These are phyloP conservation scores for Dicerorhinus sumatrensis DNA, from an alignment of 2,113 vertebrate genomes.

Conservation along the genomic window DNA sequence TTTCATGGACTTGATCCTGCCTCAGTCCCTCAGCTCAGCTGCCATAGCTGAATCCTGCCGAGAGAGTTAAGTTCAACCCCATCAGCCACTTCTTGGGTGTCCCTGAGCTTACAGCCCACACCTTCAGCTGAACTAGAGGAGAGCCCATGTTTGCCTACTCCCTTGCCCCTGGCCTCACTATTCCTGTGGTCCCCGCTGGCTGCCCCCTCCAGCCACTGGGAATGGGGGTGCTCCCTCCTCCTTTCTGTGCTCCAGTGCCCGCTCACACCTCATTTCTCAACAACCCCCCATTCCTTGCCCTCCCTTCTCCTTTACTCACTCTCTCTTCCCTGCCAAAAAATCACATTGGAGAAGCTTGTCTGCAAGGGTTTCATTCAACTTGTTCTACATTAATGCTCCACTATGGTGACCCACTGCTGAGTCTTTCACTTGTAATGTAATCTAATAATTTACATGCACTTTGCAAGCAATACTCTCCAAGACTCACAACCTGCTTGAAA, in stretches of 20 bases:
- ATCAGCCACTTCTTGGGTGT: neutral
- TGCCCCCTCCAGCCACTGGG: neutral
- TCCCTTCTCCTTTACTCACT: slow-evolving; percentile 7
- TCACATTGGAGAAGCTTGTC: slow-evolving; percentile 53
- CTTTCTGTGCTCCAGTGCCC: no score
- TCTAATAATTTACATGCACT: slow-evolving; percentile 87
- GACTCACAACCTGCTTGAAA: slow-evolving; percentile 82
- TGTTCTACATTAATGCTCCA: slow-evolving; percentile 66
- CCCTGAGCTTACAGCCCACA: neutral
- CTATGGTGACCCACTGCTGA: slow-evolving; percentile 80
- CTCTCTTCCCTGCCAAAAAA: slow-evolving; percentile 54
- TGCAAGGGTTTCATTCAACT: slow-evolving; percentile 72
- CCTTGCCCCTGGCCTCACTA: neutral
- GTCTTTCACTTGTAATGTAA: slow-evolving; percentile 87
- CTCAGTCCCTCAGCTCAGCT: neutral
- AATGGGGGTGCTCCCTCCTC: neutral
- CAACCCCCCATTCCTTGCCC: slow-evolving; percentile 18
- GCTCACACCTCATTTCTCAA: neutral
- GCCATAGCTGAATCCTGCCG: neutral
- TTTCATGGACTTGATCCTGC: neutral
- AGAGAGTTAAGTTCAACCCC: neutral
- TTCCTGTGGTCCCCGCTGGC: neutral
- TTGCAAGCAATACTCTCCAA: slow-evolving; percentile 79
- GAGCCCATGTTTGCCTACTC: neutral
- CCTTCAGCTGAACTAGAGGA: neutral